phyloP scores from a whole-genome alignment of 2,888 invertebrate genomes.

The Imbricaverruca yamaguchii region DNA sequence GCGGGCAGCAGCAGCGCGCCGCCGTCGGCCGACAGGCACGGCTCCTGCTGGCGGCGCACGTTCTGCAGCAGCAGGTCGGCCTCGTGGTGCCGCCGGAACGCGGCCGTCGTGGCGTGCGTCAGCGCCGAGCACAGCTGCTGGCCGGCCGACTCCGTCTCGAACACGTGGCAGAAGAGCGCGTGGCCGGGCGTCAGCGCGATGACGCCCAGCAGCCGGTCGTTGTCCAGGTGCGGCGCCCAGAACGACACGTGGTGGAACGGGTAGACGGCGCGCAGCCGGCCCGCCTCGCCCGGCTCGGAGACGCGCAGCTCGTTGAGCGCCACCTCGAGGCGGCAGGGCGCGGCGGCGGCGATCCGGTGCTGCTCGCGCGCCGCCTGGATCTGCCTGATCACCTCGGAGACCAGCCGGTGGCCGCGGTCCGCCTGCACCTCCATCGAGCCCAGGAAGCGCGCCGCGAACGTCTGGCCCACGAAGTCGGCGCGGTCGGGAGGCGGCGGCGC shows the following conservation, averaged over 20 bases:
- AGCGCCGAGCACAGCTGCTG: slow-evolving; percentile 31
- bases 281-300: background rate
- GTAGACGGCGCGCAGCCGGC: background rate
- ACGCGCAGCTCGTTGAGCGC: slow-evolving; percentile 7
- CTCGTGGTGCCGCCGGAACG: slow-evolving; percentile 30
- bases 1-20: background rate
- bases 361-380: slow-evolving; percentile 29
- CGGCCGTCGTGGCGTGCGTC: slow-evolving; percentile 29
- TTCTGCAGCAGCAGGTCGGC: slow-evolving; percentile 22
- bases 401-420: slow-evolving; percentile 34
- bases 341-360: slow-evolving; percentile 28
- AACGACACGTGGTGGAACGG: slow-evolving; percentile 16
- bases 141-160: slow-evolving; percentile 30
- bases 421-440: slow-evolving; percentile 44
- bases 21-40: background rate
- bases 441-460: slow-evolving; percentile 42
- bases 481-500: slow-evolving; percentile 10
- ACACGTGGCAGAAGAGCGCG: slow-evolving; percentile 32
- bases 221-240: slow-evolving; percentile 19
- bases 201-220: slow-evolving; percentile 18
- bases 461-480: slow-evolving; percentile 20
- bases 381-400: slow-evolving; percentile 30
- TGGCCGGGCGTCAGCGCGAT: slow-evolving; percentile 1
- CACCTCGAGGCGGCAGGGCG: slow-evolving; percentile 29
- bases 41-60: background rate